These are phyloP conservation scores for Meghimatium bilineatum DNA, from an alignment of 2,888 invertebrate genomes.

Conservation along the genomic window DNA sequence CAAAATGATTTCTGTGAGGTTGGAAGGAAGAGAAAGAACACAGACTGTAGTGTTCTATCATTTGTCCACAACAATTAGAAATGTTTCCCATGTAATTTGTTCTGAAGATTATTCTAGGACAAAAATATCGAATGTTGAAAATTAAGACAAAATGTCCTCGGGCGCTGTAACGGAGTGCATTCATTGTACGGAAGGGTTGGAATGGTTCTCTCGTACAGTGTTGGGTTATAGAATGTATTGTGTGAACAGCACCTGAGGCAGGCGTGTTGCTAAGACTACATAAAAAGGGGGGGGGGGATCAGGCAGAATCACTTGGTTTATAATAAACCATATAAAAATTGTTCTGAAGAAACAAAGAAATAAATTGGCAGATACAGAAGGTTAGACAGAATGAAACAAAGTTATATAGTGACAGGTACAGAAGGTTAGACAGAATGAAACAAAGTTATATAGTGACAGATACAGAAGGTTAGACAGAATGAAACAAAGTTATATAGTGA, in stretches of 20 bases:
- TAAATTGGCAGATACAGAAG: not conserved
- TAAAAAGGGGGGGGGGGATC: not conserved
- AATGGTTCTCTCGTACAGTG: not conserved
- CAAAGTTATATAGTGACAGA: too few species aligned
- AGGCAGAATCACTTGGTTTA: not conserved
- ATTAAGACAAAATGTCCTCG: not conserved
- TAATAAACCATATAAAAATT: not conserved
- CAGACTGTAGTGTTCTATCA: not conserved
- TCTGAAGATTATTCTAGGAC: not conserved
- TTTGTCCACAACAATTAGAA: not conserved
- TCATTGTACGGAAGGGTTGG: not conserved
- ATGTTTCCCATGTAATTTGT: not conserved
- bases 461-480: too few species aligned
- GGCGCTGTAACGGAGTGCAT: not conserved
- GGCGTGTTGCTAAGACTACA: not conserved
- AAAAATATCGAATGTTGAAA: not conserved
- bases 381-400: too few species aligned
- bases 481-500: too few species aligned
- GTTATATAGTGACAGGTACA: too few species aligned
- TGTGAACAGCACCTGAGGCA: not conserved
- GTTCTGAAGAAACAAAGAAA: not conserved
- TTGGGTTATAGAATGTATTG: not conserved
- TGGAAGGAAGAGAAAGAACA: not conserved
- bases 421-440: too few species aligned
- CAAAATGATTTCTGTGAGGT: not conserved